Conservation (phyloP, 2,888 invertebrate species). For the Trachelus iudaicus region DNA sequence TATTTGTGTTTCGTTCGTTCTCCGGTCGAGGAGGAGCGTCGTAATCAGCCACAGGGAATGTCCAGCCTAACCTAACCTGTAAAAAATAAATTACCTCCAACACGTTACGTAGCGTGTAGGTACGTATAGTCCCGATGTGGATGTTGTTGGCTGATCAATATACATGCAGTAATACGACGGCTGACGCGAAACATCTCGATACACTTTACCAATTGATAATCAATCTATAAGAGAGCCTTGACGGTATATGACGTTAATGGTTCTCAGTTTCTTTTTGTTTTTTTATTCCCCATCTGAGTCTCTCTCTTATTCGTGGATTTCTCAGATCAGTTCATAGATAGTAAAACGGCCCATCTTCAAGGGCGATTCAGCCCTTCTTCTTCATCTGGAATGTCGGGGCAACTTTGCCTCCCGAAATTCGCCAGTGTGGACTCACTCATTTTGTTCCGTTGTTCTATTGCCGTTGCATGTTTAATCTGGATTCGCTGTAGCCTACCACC, state of each 20-base stretch:
- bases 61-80: no score
- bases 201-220: not conserved
- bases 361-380: not conserved
- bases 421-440: not conserved
- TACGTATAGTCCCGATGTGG: not conserved
- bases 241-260: not conserved
- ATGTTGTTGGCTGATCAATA: not conserved
- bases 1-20: no score
- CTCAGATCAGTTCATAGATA: not conserved
- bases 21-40: no score
- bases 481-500: not conserved
- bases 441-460: not conserved
- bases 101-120: not conserved
- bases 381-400: not conserved
- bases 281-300: not conserved
- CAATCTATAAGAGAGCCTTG: not conserved
- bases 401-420: not conserved
- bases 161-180: not conserved
- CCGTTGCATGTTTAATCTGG: not conserved
- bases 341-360: not conserved
- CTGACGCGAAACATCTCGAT: not conserved
- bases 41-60: no score
- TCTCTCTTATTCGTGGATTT: not conserved
- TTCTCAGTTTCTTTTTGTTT: not conserved
- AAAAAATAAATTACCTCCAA: no score